These are phyloP conservation scores for Odontothrips loti DNA, from an alignment of 2,888 invertebrate species.

Conservation along the genomic window DNA sequence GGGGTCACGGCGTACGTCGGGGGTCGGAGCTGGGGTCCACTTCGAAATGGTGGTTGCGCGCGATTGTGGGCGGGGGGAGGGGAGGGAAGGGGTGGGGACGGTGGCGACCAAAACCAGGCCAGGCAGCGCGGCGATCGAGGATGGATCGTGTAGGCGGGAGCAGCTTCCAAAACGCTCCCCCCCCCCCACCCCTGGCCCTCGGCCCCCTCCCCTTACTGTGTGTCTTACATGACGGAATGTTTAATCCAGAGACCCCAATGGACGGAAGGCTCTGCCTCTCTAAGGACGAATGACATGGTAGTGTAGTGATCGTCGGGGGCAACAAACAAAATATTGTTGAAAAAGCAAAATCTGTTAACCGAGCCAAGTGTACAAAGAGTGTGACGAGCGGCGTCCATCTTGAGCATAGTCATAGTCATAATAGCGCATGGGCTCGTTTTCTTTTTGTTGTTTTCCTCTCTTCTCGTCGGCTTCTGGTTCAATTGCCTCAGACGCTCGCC, in stretches of 20 bases:
- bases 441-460: not conserved
- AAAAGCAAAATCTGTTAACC: not conserved
- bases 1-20: too few species aligned
- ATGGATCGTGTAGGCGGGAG: not conserved
- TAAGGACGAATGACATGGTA: too few species aligned
- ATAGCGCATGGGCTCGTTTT: too few species aligned
- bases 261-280: too few species aligned
- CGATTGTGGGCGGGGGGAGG: constrained; percentile 12
- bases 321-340: not conserved
- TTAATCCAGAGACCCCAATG: too few species aligned
- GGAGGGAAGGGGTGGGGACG: not conserved
- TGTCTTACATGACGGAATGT: too few species aligned
- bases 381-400: too few species aligned
- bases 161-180: not conserved
- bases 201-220: not conserved
- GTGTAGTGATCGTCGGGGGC: not conserved
- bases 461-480: not conserved
- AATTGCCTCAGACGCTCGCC: not conserved
- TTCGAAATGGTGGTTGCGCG: too few species aligned
- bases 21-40: not conserved
- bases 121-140: not conserved
- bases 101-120: not conserved
- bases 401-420: too few species aligned
- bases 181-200: not conserved
- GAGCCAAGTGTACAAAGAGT: too few species aligned